A percentile compares a stretch with the other conserved stretches of the same genome.
Evolutionary conservation across 1,140 invertebrate genomes (phyloP).

Genomic region (Neodiprion virginianus): DNA sequence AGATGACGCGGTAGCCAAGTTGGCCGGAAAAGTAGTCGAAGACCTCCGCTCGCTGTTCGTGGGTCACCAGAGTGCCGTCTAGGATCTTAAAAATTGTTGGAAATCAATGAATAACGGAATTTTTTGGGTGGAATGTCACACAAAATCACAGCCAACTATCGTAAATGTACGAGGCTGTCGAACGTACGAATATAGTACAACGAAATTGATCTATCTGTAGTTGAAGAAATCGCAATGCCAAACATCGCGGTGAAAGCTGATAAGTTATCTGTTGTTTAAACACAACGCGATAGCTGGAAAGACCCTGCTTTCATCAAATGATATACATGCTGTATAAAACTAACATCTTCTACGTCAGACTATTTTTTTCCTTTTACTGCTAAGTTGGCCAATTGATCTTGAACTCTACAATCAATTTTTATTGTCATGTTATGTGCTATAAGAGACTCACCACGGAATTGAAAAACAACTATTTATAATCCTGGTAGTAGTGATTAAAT

Average conservation of each 20-base stretch:
- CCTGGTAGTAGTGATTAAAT: no score
- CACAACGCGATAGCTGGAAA: slow-evolving; percentile 10
- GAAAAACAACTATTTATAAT: neutral
- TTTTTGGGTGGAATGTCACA: slow-evolving; percentile 9
- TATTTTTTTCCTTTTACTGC: no score
- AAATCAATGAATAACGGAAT: slow-evolving; percentile 14
- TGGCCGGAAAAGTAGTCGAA: slow-evolving; percentile 75
- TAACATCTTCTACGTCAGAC: no score
- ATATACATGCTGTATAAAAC: no score
- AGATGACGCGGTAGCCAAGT: slow-evolving; percentile 86
- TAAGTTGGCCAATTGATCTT: no score
- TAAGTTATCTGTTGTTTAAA: slow-evolving; percentile 10
- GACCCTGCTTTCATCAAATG: neutral
- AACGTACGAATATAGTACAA: neutral
- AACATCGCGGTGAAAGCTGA: neutral
- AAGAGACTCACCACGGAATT: no score
- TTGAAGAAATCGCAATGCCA: neutral
- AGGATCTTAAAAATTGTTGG: slow-evolving; percentile 72
- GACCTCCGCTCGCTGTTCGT: slow-evolving; percentile 78
- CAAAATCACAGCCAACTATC: slow-evolving; percentile 12
- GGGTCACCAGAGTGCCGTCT: slow-evolving; percentile 92
- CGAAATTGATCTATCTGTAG: no score
- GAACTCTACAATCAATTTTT: no score
- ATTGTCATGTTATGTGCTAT: no score
- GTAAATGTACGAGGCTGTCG: neutral